Base-by-base conservation (phyloP, 1,140 invertebrate species). In the Cotesia chilonis region DNA sequence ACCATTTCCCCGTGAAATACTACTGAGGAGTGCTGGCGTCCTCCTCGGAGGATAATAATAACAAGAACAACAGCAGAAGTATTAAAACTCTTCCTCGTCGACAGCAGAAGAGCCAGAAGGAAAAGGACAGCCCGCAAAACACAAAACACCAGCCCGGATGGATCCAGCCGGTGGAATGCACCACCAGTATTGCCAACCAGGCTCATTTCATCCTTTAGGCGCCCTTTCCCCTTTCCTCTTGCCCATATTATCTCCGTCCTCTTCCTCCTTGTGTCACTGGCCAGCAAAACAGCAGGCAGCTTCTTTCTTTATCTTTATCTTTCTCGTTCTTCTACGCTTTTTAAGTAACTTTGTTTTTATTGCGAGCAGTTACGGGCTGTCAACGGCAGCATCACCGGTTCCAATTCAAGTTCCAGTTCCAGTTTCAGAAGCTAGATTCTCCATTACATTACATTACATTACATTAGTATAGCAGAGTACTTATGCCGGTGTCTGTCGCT, bases 171-270 rank as follows among this genome's bases (percentile, higher is more conserved):
- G 70, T 71, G 70, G 70, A 71, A 71, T 71, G 70, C 51, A 38
- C 60, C 70, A 71, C 38, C 70, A 71, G 61, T 71, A 71, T 54
- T 71, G 70, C 70, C 70, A 71, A 65, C 70, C 70, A 51, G 10
- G 37, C 61, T 71, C 61, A 71, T 71, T 71, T 65, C 70, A 71
- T 65, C 70, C 70, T 71, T 47, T 71, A 65, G 70, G 70, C 70
- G 70, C 70, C 68, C 68, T 70, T 63, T 5, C 41, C 60, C 68
- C 41, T 61, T 47, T 61, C 68, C 9, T 20, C 38, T 20, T 17
- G 17, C 17, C 17, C 17, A 17, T 17, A 17, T 17, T 17, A 17
- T 17, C 17, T 17, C 17, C 17, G 17, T 61, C 68, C 9, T 20
- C 38, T 20, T 17, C 10, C 12, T 17, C 14, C 5, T 4, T 38